Base-by-base conservation (phyloP, 2,797 vertebrate genomes). In the Meda fulgida region DNA sequence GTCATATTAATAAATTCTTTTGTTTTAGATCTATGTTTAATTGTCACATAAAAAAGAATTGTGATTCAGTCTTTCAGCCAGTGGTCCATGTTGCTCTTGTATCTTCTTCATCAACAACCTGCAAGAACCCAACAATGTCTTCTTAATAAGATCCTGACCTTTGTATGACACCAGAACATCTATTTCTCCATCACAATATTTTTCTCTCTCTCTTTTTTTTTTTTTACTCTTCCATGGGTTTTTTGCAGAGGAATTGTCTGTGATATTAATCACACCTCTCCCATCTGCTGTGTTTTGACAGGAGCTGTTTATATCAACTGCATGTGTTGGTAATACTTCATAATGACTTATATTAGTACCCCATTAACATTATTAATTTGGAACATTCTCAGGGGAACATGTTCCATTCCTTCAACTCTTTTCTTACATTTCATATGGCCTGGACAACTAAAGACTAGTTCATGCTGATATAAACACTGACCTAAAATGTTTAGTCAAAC, bases 281-380 rank as follows among this genome's bases (percentile, higher is more conserved):
- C 36, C 79, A 36, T 67, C 79, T 71, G 48, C 66, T 55, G 31
- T 81, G 79, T 69, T 80, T 81, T 13, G 38, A 51, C 34, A 70
- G 31, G 23, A 58, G 14, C 6, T 70, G 65, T 70, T 69, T 51
- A 51, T 51, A 53, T 51, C n/a, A 69, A 34, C 79, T 38, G 13
- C 31, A 67, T 73, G 71, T 5, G 2, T 11, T 51, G 43, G 71
- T 55, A 14, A 53, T 76, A 36, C 6, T 53, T 55, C 11, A 53
- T 53, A 36, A 53, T 55, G 29, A 55, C 51, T n/a, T 76, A 31
- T 21, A 76, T 36, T 76, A 73, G 11, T 73, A 36, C 19, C 11
- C 31, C 72, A 36, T 36, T 76, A 76, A 36, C 48, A 55, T 36
- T 55, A 55, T 8, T 76, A 36, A 1, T 53, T 6, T 75, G 29